These are phyloP conservation scores for Dipus sagitta DNA, from an alignment of 2,797 vertebrate species.

Conservation along the genomic window DNA sequence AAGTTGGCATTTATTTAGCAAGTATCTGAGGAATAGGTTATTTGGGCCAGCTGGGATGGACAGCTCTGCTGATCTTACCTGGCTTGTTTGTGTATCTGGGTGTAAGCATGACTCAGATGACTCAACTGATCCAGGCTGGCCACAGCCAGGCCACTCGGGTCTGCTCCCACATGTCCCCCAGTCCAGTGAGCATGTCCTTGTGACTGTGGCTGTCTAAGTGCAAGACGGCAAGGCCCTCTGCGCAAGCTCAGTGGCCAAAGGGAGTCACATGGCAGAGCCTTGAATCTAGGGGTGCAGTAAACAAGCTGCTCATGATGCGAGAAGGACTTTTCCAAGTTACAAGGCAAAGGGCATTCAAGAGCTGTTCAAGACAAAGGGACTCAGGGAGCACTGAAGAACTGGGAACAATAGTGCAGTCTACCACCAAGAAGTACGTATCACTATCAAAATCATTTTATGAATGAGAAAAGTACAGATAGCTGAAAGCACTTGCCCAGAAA, in stretches of 20 bases:
- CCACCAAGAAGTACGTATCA: background rate
- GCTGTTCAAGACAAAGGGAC: background rate
- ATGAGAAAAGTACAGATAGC: background rate
- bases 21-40: background rate
- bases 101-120: background rate
- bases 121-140: background rate
- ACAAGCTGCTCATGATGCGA: background rate
- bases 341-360: background rate
- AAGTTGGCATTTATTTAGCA: background rate
- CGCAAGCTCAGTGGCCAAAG: background rate
- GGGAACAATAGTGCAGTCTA: background rate
- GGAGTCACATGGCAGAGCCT: background rate
- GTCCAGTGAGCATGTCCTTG: background rate
- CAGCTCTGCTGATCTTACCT: conserved; percentile 34
- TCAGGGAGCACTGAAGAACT: background rate
- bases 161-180: background rate
- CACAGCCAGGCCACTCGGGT: background rate
- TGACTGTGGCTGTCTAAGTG: background rate
- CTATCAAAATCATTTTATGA: background rate
- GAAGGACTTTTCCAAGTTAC: conserved; percentile 16
- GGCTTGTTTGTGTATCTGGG: background rate
- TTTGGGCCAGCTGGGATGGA: background rate
- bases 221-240: background rate
- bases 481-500: background rate
- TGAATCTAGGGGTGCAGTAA: background rate